Evolutionary conservation across 2,888 invertebrate genomes (phyloP), one percentile per base, ranked within the genome.

Genomic region (Hirtodrosophila alboralis): DNA sequence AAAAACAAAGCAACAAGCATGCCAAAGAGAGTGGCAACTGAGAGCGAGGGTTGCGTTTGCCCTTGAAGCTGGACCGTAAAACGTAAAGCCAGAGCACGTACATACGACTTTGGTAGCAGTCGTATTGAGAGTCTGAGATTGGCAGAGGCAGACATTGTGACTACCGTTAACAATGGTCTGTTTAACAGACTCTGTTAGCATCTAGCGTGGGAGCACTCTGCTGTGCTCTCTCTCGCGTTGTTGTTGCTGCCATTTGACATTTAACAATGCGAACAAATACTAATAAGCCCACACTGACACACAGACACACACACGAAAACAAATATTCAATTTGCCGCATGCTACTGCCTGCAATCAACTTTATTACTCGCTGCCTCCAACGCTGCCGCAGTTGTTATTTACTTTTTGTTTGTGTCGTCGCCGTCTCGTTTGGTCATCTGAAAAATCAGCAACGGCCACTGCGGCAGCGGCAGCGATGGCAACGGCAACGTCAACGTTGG

Each of bases 201-300:
- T 21, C 13, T 12, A 12, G 40, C 48, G 61, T 54, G 52, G 47
- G 54, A 70, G 57, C 41, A 38, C 33, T 53, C 13, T 21, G 26
- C 47, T 23, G 28, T 53, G 30, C 14, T 36, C 49, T 62, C 62
- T 67, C 51, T 30, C 36, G 21, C 21, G 48, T 38, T 58, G 58
- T 51, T 63, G 58, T 48, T 56, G 69, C 62, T 65, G 60, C 41
- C 69, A 76, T 76, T 85, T 81, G 60, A 43, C 69, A 76, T 76
- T 85, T 81, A 85, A 81, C 80, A 81, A 81, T 81, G 83, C 80
- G 79, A 83, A 86, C 86, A 80, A 75, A 86, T 56, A 64, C 77
- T 69, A 69, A 44, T 36, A 62, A 48, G 47, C 51, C 26, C 36
- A 43, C n/a, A 26, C 30, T 54, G 51, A 38, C 14, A 6, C 54